phyloP scores from a whole-genome alignment of 2,888 invertebrate species.

The Caenorhabditis sulstoni region DNA sequence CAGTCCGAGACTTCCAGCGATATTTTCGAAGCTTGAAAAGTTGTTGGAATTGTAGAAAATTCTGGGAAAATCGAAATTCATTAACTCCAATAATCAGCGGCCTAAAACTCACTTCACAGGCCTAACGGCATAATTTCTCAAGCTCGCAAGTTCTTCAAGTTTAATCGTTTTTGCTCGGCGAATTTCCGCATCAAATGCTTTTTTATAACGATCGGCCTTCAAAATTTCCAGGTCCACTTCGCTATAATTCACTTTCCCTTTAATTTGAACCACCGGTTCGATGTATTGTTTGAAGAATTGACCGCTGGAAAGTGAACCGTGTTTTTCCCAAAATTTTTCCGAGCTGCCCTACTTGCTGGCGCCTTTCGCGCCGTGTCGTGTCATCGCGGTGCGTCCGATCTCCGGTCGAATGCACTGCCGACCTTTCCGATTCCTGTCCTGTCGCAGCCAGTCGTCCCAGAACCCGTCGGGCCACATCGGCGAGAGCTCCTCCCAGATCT shows the following conservation, averaged over 20 bases:
- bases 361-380: not conserved
- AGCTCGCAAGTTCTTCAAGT: not conserved
- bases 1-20: not conserved
- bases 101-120: no score
- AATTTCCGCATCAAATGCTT: no score
- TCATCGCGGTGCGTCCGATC: conserved; percentile 1
- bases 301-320: no score
- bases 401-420: conserved; percentile 12
- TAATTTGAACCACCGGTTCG: no score
- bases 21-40: not conserved
- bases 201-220: no score
- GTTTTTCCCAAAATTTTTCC: not conserved
- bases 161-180: no score
- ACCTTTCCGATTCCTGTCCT: not conserved
- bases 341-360: not conserved
- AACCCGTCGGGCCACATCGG: not conserved
- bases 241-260: not conserved
- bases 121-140: not conserved
- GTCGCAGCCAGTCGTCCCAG: conserved; percentile 11
- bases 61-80: not conserved
- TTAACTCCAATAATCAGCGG: no score
- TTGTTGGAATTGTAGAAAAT: conserved; percentile 6
- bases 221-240: no score
- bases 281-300: no score
- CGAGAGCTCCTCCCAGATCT: conserved; percentile 9